Evolutionary conservation across 2,888 invertebrate species (phyloP).

Genomic region (Drosophila kanekoi): DNA sequence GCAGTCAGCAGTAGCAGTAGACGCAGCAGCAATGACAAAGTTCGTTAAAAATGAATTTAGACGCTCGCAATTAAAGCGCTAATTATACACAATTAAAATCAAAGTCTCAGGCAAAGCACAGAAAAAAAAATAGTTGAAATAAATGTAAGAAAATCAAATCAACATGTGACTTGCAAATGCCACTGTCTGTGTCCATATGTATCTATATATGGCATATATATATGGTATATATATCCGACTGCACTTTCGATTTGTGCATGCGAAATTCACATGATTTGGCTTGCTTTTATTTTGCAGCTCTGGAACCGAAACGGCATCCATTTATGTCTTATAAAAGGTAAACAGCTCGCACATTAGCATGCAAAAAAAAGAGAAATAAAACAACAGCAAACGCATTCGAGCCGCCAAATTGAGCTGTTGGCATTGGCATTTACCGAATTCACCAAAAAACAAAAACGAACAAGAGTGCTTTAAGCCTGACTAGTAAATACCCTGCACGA

Average conservation of each 20-base stretch:
- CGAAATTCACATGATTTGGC: conserved; percentile 23
- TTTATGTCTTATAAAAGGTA: conserved; percentile 77
- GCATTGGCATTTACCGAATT: conserved; percentile 50
- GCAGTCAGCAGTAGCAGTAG: conserved; percentile 8
- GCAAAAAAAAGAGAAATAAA: conserved; percentile 16
- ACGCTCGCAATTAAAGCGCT: conserved; percentile 69
- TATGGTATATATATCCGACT: conserved; percentile 6
- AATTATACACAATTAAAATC: conserved; percentile 75
- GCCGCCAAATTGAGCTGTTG: conserved; percentile 55
- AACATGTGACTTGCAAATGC: conserved; percentile 43
- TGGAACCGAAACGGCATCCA: conserved; percentile 44
- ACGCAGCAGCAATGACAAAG: conserved; percentile 51
- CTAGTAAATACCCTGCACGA: too few species aligned
- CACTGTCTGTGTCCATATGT: conserved; percentile 13
- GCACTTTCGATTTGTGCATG: conserved; percentile 50
- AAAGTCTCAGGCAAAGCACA: conserved; percentile 56
- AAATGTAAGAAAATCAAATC: conserved; percentile 41
- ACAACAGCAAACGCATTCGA: conserved; percentile 14
- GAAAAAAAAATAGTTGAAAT: conserved; percentile 46
- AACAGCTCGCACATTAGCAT: conserved; percentile 62
- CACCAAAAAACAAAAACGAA: conserved; percentile 5
- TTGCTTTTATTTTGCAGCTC: conserved; percentile 28
- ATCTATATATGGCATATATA: too few species aligned
- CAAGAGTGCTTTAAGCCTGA: not conserved
- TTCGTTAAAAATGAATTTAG: conserved; percentile 71